Evolutionary conservation across 1,140 invertebrate genomes (phyloP), one percentile per base, ranked within the genome.

Genomic region (Yoshiicerus persimilis): DNA sequence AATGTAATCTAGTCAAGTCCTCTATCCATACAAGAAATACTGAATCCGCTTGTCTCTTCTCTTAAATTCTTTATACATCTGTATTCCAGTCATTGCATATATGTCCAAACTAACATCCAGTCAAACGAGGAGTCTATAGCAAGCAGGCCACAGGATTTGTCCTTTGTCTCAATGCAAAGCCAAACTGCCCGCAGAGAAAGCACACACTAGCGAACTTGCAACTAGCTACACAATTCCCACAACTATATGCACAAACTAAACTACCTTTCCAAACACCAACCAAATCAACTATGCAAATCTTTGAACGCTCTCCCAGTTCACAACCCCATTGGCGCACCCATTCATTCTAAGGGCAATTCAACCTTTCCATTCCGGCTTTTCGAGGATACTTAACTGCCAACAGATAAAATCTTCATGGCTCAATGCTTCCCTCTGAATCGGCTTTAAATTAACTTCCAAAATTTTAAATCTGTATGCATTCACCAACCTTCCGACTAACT

Each of bases 381-480:
- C 27, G 30, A 80, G 75, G 75, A 80, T 38, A 80, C 75, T 80
- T 80, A 80, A 80, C 75, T 80, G 75, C 75, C 75, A 80, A 80
- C 30, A 80, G 75, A 80, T 80, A 80, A 80, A 80, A 80, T 80
- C 75, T 80, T 80, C 75, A 80, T 38, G 75, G 34, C 75, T 80
- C 75, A 80, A 80, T 80, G 75, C 75, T 16, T 80, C 38, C 27
- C n/a, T 20, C 38, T 80, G 30, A 80, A 80, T 80, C 75, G 34
- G 11, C 13, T 80, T 80, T 80, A 80, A 80, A 80, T 80, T 80
- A 80, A 80, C 75, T 80, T n/a, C 6, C 27, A 23, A 80, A 80
- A 80, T 80, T 80, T 80, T 80, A 80, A 80, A 80, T 80, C 75
- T 80, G 75, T 80, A 80, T 80, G 75, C 75, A 80, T 36, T 80